These are phyloP conservation scores for Ictalurus furcatus DNA, from an alignment of 2,113 vertebrate species.

Conservation along the genomic window DNA sequence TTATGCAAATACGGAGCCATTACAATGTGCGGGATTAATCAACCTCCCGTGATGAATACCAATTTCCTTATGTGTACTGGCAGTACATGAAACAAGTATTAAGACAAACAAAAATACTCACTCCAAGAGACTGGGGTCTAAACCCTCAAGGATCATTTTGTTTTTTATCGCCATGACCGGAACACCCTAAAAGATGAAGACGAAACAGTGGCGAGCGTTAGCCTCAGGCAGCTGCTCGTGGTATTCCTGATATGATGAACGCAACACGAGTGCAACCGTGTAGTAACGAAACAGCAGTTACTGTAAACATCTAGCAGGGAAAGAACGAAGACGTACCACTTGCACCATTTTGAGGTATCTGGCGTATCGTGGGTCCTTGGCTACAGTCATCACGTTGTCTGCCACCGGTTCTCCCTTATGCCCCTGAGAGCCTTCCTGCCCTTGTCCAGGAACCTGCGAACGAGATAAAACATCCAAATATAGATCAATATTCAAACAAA, in stretches of 20 bases:
- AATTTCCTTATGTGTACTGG: not conserved
- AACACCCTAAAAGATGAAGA: conserved; percentile 80
- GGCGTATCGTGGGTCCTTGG: conserved; percentile 92
- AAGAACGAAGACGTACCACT: conserved; percentile 81
- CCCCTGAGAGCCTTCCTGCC: conserved; percentile 46
- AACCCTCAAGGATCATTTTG: conserved; percentile 93
- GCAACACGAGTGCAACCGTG: not conserved
- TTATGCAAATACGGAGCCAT: not conserved
- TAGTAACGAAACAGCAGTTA: not conserved
- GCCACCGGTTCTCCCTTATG: conserved; percentile 61
- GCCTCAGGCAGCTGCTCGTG: not conserved
- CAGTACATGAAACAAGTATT: not conserved
- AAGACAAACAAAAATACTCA: conserved; percentile 71
- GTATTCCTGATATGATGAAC: not conserved
- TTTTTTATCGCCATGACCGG: conserved; percentile 96
- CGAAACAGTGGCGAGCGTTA: not conserved
- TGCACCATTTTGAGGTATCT: conserved; percentile 98
- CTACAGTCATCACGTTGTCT: conserved; percentile 84
- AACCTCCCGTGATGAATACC: not conserved
- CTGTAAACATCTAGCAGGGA: not conserved
- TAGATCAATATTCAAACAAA: not conserved
- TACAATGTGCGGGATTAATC: not conserved
- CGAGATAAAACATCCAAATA: not conserved
- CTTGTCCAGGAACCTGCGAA: conserved; percentile 57
- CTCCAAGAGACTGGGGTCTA: conserved; percentile 92